A percentile compares a stretch with the other conserved stretches of the same genome.
Evolutionary conservation across 2,888 invertebrate species (phyloP).

Genomic region (Cephonodes hylas): DNA sequence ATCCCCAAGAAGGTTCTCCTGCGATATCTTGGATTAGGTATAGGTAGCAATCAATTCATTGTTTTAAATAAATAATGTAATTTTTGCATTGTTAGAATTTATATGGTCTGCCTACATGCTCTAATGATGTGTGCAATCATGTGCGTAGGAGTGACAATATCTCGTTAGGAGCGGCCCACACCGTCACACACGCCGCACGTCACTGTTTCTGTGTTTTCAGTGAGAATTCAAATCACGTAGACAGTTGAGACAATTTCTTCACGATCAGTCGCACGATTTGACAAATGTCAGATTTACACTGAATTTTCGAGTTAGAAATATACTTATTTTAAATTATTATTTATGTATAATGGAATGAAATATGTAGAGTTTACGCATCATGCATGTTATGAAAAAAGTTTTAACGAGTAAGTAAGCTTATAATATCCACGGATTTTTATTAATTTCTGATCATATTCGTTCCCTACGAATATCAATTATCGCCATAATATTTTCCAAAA

Average conservation of each 20-base stretch:
- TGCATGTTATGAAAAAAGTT: no score
- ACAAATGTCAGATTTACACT: constrained; percentile 37
- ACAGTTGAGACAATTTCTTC: constrained; percentile 46
- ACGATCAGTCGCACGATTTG: constrained; percentile 70
- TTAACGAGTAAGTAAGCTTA: no score
- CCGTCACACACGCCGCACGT: constrained; percentile 32
- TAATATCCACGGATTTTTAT: no score
- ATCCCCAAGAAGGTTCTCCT: no score
- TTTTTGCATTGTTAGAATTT: neutral
- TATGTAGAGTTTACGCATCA: no score
- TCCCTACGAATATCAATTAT: no score
- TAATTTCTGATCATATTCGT: no score
- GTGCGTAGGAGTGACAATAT: constrained; percentile 41
- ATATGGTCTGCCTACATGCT: neutral
- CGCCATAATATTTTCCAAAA: no score
- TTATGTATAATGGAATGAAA: no score
- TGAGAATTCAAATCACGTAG: constrained; percentile 26
- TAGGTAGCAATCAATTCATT: neutral
- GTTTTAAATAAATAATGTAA: neutral
- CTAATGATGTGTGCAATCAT: constrained; percentile 20
- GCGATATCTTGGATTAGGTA: no score
- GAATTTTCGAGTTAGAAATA: neutral
- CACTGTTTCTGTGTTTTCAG: constrained; percentile 36
- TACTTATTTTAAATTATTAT: neutral
- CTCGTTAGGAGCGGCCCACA: constrained; percentile 39